Evolutionary conservation across 2,113 vertebrate genomes (phyloP).

Genomic region (Hemiprocne comata): DNA sequence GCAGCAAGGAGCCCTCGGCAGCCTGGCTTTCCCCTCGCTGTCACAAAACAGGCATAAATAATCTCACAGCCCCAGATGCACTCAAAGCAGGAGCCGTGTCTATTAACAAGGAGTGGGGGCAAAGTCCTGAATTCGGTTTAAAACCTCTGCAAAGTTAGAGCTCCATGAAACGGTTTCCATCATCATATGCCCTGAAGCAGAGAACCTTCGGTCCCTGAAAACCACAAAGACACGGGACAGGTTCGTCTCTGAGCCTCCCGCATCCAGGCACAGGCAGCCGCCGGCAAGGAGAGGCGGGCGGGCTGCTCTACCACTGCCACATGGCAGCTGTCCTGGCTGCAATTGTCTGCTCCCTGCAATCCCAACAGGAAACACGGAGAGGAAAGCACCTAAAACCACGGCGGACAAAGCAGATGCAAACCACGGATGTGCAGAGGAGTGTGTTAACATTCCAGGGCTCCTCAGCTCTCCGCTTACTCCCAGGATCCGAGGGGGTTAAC

Average conservation of each 20-base stretch:
- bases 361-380: fast-evolving
- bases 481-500: not conserved
- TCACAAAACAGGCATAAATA: not conserved
- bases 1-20: not conserved
- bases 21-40: not conserved
- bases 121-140: not conserved
- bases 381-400: not conserved
- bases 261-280: not conserved
- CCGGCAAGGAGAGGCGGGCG: fast-evolving
- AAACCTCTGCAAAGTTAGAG: not conserved
- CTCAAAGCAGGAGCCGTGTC: not conserved
- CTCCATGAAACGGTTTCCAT: fast-evolving
- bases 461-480: not conserved
- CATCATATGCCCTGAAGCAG: not conserved
- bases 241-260: not conserved
- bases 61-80: not conserved
- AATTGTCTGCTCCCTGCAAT: not conserved
- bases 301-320: not conserved
- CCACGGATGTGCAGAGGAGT: not conserved
- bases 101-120: not conserved
- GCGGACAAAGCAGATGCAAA: not conserved
- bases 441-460: not conserved
- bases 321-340: not conserved
- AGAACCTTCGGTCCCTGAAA: not conserved
- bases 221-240: not conserved